Conservation (phyloP, 2,797 vertebrate species). For the Coluber constrictor region DNA sequence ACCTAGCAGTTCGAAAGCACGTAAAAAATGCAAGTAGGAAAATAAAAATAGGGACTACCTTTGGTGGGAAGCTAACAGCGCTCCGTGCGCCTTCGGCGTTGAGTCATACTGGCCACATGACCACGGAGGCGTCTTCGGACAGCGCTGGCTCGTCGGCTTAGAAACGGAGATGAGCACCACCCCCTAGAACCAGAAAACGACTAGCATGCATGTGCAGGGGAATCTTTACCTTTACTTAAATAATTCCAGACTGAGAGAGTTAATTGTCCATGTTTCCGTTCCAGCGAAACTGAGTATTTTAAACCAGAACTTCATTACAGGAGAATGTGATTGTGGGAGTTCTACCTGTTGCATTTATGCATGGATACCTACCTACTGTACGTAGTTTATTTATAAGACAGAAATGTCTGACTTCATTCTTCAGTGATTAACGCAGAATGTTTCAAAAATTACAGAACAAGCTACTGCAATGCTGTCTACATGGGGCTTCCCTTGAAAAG, state of each 20-base stretch:
- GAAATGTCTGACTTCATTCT: not conserved
- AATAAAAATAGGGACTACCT: too few relatives aligned
- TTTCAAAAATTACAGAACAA: not conserved
- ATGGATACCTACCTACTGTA: not conserved
- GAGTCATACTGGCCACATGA: too few relatives aligned
- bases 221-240: not conserved
- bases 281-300: not conserved
- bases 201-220: too few relatives aligned
- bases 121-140: too few relatives aligned
- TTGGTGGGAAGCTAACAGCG: too few relatives aligned
- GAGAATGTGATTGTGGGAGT: not conserved
- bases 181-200: too few relatives aligned
- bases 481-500: too few relatives aligned
- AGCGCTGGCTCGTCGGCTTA: too few relatives aligned
- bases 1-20: too few relatives aligned
- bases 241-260: not conserved
- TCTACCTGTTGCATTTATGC: not conserved
- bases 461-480: not conserved
- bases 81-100: too few relatives aligned
- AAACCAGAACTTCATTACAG: not conserved
- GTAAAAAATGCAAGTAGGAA: too few relatives aligned
- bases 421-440: not conserved
- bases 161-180: too few relatives aligned
- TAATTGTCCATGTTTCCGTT: not conserved
- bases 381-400: not conserved